Base-by-base conservation (phyloP, 2,113 vertebrate species). In the Taxidea taxus region DNA sequence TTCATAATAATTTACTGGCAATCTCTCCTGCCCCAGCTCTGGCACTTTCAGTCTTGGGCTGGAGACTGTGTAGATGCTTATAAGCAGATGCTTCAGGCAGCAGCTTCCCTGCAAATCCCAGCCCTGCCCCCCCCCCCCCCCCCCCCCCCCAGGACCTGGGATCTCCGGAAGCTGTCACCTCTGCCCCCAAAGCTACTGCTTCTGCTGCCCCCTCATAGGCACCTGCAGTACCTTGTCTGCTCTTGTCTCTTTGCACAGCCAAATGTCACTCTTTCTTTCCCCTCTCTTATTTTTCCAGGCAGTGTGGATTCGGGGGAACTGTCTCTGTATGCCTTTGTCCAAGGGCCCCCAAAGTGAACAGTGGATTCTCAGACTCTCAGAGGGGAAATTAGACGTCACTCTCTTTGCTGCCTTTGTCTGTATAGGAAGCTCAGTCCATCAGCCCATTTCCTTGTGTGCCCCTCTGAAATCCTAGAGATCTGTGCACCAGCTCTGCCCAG, bases 231-330 rank as follows among this genome's bases (percentile, higher is more conserved):
- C 2, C 11, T 27, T 25, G 44, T 14, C 60, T 68, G 34, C 12
- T 49, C 27, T 18, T 44, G 1, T 3, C 8, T n/a, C 58, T 75
- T 72, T 66, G 20, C 14, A 68, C 39, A 49, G 6, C 7, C 25
- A 31, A 5, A 3, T 34, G n/a, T 25, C 25, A 2, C 7, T 94
- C 15, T 70, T 7, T 94, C 15, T 70, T 7, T 37, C 31, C 27
- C 0, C 9, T 37, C 29, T 70, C 12, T 74, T 42, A 13, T n/a
- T n/a, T 81, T 75, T 62, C 8, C 37, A n/a, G 15, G 58, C 31
- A 90, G 12, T 3, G 0, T 34, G 18, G 2, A 21, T 58, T 80
- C 18, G 1, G 7, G 4, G 12, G 34, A n/a, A 3, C 2, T 0
- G 21, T 15, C 15, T 16, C 15, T 15, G 42, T 14, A 8, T 3